Evolutionary conservation across 2,797 vertebrate genomes (phyloP), one percentile per base, ranked within the genome.

Genomic region (Pachyuromys duprasi): DNA sequence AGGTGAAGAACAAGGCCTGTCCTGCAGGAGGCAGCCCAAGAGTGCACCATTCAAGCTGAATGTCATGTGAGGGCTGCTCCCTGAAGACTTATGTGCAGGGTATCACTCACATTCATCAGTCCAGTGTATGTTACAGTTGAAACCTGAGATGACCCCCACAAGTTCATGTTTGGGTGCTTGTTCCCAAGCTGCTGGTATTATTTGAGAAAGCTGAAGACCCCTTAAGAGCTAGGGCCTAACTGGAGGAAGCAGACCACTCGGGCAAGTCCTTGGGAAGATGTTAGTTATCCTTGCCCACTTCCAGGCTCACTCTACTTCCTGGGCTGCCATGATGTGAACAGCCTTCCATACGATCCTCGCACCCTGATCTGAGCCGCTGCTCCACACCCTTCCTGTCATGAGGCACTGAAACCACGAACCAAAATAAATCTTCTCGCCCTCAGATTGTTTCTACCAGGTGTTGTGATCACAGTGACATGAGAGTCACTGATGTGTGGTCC

Each of bases 51-150:
- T 78, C 72, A 81, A 18, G 22, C 4, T 76, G 42, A 49, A 5
- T 2, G 55, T 3, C 12, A 1, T 0, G 5, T 45, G 60, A 45
- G 24, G 13, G 9, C 11, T 1, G 7, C 2, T 55, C 31, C 18
- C 86, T 45, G 0, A 12, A 65, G 22, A 89, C 9, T 13, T 11
- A 33, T 42, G 8, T 36, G 28, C 26, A 15, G 13, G 1, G 1
- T 0, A n/a, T 45, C 36, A 24, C 31, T 67, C 8, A 45, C 7
- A 20, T n/a, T 60, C 42, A 57, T 65, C 74, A 20, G 28, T 28
- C 93, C 31, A 17, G 8, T 62, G 8, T 2, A 1, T 14, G 20
- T 17, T 63, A n/a, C 6, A 2, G 12, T 63, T 76, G 55, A 89
- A 76, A 76, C 20, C 28, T 76, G 39, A 62, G 26, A 33, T n/a